phyloP scores from a whole-genome alignment of 2,888 invertebrate species.

The Sisyra terminalis region DNA sequence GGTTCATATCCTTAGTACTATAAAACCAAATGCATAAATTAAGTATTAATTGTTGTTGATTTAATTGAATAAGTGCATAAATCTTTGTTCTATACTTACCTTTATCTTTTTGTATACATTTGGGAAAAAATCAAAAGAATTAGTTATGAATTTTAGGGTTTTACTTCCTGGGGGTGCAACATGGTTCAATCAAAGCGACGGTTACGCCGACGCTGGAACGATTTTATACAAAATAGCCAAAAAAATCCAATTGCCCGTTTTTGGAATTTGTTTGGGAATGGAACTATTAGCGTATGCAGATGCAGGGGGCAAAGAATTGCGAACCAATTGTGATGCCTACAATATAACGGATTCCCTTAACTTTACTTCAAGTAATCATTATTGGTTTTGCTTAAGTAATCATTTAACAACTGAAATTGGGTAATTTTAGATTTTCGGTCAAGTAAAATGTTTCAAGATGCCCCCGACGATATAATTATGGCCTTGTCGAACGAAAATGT shows the following conservation, averaged over 20 bases:
- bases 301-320: conserved; percentile 34
- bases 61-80: not conserved
- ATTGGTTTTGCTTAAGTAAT: not conserved
- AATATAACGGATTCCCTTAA: conserved; percentile 44
- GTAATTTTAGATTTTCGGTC: conserved; percentile 32
- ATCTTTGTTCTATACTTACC: no score
- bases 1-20: conserved; percentile 6
- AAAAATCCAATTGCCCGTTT: conserved; percentile 58
- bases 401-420: not conserved
- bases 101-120: no score
- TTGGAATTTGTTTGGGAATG: conserved; percentile 82
- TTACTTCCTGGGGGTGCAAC: conserved; percentile 71
- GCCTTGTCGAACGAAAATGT: conserved; percentile 41
- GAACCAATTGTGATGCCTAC: conserved; percentile 40
- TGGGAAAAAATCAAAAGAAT: no score
- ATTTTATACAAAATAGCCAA: conserved; percentile 50
- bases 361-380: conserved; percentile 40
- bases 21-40: no score
- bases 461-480: conserved; percentile 38
- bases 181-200: conserved; percentile 48
- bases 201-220: conserved; percentile 62
- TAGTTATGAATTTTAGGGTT: conserved; percentile 34
- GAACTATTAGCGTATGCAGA: conserved; percentile 54
- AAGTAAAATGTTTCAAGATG: conserved; percentile 47
- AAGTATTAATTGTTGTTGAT: no score